These are phyloP conservation scores for Myotis brandtii DNA, from an alignment of 2,113 vertebrate genomes.

Conservation along the genomic window DNA sequence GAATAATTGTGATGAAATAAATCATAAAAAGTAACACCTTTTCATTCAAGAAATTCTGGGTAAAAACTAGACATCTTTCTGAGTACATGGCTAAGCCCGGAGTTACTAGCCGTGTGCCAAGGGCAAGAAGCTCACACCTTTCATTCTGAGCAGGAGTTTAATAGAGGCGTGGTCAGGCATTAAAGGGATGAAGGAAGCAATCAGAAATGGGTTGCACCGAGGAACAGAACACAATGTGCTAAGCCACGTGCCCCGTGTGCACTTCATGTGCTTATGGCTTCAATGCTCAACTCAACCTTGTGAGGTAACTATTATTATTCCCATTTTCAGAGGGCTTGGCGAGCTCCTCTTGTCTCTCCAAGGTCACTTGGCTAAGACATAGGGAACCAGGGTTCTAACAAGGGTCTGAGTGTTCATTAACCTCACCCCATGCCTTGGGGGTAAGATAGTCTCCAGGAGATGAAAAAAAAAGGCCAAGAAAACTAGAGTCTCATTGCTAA, in stretches of 20 bases:
- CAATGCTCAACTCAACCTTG: neutral
- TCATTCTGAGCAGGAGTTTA: neutral
- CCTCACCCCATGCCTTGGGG: neutral
- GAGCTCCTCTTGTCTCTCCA: neutral
- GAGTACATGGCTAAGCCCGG: neutral
- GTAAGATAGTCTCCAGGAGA: neutral
- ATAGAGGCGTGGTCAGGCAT: neutral
- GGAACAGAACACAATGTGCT: neutral
- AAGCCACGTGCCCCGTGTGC: neutral
- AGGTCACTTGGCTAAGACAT: neutral
- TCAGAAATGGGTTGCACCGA: neutral
- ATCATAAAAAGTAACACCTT: neutral
- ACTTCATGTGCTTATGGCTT: neutral
- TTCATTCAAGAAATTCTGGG: neutral
- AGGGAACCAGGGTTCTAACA: neutral
- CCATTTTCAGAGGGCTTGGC: neutral
- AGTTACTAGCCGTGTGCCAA: neutral
- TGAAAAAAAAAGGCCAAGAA: neutral
- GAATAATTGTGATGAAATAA: constrained; percentile 31
- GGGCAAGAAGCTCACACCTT: neutral
- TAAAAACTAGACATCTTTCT: neutral
- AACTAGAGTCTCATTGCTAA: neutral
- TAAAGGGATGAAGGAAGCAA: neutral
- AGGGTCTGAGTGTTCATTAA: neutral
- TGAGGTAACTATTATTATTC: neutral